Evolutionary conservation across 2,888 invertebrate species (phyloP), one percentile per base, ranked within the genome.

Genomic region (Pilophorus perplexus): DNA sequence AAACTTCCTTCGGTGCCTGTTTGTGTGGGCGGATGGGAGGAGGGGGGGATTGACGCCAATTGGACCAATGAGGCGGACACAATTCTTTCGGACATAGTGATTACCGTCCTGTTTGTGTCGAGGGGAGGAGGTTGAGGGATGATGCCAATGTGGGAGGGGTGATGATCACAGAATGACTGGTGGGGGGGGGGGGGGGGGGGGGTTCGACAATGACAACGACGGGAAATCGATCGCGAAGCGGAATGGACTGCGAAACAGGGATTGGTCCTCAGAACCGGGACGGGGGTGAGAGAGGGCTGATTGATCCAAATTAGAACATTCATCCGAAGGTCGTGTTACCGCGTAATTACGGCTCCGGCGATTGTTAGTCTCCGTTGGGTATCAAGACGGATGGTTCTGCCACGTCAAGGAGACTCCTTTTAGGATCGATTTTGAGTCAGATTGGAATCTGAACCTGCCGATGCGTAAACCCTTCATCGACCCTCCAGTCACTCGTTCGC

Each of bases 61-160:
- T 55, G 55, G 55, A 55, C 55, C 55, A 38, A 55, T 55, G 55
- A 55, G 33, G 55, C 55, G 55, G 38, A 55, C 55, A 55, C 55
- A 55, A 55, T 55, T 55, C 55, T 55, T 55, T 55, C 55, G 38
- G 55, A 55, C 55, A 55, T 38, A 55, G 55, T 55, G 55, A 55
- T 55, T 55, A 55, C 55, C 20, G 12, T 38, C n/a, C n/a, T n/a
- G n/a, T n/a, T n/a, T n/a, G n/a, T n/a, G n/a, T n/a, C n/a, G n/a
- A n/a, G n/a, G n/a, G n/a, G n/a, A n/a, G n/a, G n/a, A n/a, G n/a
- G n/a, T n/a, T n/a, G n/a, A n/a, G n/a, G n/a, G n/a, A n/a, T n/a
- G n/a, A n/a, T n/a, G n/a, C n/a, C n/a, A n/a, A n/a, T n/a, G n/a
- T n/a, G n/a, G n/a, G n/a, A n/a, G n/a, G n/a, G n/a, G n/a, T n/a